A percentile compares a stretch with the other conserved stretches of the same genome.
phyloP scores from a whole-genome alignment of 2,888 invertebrate species.

The Alsophila aescularia region DNA sequence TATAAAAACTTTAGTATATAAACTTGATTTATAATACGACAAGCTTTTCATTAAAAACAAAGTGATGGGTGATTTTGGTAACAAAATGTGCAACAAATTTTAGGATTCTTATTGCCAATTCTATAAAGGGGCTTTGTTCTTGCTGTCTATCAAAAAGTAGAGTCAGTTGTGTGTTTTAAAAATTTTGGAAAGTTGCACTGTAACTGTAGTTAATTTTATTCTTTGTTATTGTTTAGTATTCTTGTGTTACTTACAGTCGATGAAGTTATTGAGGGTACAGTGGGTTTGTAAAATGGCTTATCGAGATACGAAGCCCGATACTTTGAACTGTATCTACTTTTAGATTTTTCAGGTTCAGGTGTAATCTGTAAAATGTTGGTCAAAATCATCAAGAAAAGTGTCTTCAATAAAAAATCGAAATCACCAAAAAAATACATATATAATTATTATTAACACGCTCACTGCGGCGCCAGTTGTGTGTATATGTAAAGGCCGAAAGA shows the following conservation, averaged over 20 bases:
- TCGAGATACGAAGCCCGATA: conserved; percentile 82
- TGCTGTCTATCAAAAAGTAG: conserved; percentile 22
- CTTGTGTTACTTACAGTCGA: conserved; percentile 76
- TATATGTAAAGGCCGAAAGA: too few relatives aligned
- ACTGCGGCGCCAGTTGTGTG: too few relatives aligned
- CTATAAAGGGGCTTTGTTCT: conserved; percentile 80
- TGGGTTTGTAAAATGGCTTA: conserved; percentile 86
- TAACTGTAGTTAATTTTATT: conserved; percentile 13
- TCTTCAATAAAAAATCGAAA: too few relatives aligned
- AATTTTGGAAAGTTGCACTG: conserved; percentile 42
- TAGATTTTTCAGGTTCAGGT: conserved; percentile 74
- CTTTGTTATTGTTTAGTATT: conserved; percentile 22
- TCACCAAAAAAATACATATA: too few relatives aligned
- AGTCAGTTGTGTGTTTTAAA: conserved; percentile 10
- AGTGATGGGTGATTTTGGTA: conserved; percentile 29
- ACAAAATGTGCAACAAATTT: conserved; percentile 40
- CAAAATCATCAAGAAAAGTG: conserved; percentile 25
- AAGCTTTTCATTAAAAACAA: conserved; percentile 18
- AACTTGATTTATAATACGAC: too few relatives aligned
- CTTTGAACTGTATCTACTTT: conserved; percentile 85
- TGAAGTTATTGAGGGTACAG: conserved; percentile 85
- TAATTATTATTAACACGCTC: too few relatives aligned
- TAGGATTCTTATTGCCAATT: conserved; percentile 65
- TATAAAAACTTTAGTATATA: too few relatives aligned
- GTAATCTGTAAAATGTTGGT: conserved; percentile 67